A percentile compares a stretch with the other conserved stretches of the same genome.
phyloP scores from a whole-genome alignment of 2,113 vertebrate genomes.

The Datnioides undecimradiatus region DNA sequence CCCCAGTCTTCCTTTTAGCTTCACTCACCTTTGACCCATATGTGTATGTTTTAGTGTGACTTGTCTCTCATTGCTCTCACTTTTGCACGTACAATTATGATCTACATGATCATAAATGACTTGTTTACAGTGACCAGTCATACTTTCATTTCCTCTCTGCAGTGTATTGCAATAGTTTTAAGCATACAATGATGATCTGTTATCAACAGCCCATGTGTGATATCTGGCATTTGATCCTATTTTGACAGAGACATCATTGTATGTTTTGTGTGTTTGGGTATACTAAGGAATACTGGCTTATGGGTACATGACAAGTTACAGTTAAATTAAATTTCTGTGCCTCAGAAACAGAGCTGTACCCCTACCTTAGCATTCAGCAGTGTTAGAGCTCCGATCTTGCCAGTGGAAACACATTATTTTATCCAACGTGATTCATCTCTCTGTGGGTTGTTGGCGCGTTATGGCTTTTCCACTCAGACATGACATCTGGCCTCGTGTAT shows the following conservation, averaged over 20 bases:
- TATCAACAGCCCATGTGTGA: not conserved
- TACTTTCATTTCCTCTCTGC: slow-evolving; percentile 12
- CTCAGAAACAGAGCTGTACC: not conserved
- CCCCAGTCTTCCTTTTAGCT: not conserved
- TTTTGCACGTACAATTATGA: not conserved
- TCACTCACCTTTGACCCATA: slow-evolving; percentile 15
- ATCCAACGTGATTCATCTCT: slow-evolving; percentile 63
- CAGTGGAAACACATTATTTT: slow-evolving; percentile 36
- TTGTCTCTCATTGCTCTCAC: not conserved
- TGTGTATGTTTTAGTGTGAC: not conserved
- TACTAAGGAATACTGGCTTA: not conserved
- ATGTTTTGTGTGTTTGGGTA: not conserved
- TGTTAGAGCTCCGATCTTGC: not conserved
- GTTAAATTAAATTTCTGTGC: not conserved
- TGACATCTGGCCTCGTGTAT: slow-evolving; percentile 22
- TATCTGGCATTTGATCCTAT: not conserved
- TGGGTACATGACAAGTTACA: not conserved
- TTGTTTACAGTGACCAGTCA: not conserved
- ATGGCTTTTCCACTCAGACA: slow-evolving; percentile 38
- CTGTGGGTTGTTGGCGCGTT: slow-evolving; percentile 36
- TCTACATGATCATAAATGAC: not conserved
- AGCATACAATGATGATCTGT: not conserved
- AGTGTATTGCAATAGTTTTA: not conserved
- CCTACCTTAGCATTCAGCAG: slow-evolving; percentile 13
- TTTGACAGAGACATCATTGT: not conserved